Base-by-base conservation (phyloP, 1,140 invertebrate species). In the Hyles vespertilio region DNA sequence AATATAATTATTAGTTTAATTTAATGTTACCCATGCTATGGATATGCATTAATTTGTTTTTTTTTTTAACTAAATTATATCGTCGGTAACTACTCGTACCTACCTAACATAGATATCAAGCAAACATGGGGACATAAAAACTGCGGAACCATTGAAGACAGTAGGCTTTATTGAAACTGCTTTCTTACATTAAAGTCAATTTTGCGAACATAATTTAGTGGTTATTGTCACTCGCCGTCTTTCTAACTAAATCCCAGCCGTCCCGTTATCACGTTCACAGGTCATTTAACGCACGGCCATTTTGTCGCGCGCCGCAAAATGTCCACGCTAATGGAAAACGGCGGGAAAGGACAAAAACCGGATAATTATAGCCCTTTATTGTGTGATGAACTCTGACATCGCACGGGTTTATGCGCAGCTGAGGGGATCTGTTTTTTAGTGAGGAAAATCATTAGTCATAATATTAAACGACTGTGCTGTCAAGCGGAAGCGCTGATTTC, bases 191-290 rank as follows among this genome's bases (percentile, higher is more conserved):
- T 22, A 22, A 22, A 22, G 22, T 22, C 22, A 22, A 22, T 40
- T 40, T 40, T 40, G 36, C 8, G 36, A 2, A 22, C 22, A 22
- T 22, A 22, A 22, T 22, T 22, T 40, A 40, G 4, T 40, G 8
- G 8, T 5, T 40, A 40, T 40, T 40, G 1, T 40, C 8, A 40
- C 8, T 40, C 36, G 5, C 5, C 36, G 32, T 32, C 32, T 3
- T 32, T 51, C 32, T 32, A 33, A n/a, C 50, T 10, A 33, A 51
- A n/a, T 22, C n/a, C 10, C n/a, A 32, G 40, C 33, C 54, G 0
- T n/a, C 22, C 33, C 51, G 56, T 67, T 69, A 72, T 72, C 67
- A 60, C 51, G 57, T 69, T 72, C 61, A 69, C 70, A 72, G 61
- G 58, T 56, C 70, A 72, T 72, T 72, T 65, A 58, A 43, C 54